Percentiles rank a stretch among this genome's conserved stretches.
Conservation (phyloP, 2,888 invertebrate species). For the Girardia tigrina region DNA sequence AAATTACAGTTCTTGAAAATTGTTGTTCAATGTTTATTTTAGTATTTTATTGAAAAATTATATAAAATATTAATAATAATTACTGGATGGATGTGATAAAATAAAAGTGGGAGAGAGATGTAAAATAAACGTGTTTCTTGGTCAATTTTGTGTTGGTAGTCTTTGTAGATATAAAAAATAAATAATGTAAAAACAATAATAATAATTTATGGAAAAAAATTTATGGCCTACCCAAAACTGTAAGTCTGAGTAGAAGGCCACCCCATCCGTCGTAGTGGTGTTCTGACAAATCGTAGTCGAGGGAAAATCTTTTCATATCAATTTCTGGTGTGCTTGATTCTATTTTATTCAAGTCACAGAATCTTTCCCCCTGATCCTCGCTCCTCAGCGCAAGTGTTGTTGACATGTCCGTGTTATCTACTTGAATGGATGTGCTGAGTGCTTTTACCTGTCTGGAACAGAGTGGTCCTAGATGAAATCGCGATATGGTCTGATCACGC, state of each 20-base stretch:
- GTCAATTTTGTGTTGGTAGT: no score
- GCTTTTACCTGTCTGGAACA: constrained; percentile 23
- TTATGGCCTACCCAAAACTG: background rate
- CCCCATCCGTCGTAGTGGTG: constrained; percentile 5
- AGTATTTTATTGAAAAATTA: no score
- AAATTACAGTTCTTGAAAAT: no score
- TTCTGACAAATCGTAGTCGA: background rate
- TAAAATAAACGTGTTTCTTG: no score
- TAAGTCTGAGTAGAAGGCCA: constrained; percentile 2
- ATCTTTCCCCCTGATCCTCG: constrained; percentile 12
- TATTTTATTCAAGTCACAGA: constrained; percentile 7
- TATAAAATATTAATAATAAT: no score
- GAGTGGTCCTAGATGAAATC: constrained; percentile 15
- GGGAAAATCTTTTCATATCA: constrained; percentile 5
- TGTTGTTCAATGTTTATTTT: no score
- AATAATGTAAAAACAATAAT: background rate
- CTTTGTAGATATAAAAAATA: background rate
- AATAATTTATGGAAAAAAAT: background rate
- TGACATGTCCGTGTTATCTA: background rate
- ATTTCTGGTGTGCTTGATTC: background rate
- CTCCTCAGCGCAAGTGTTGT: background rate
- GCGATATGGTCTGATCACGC: constrained; percentile 34
- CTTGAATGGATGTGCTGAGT: constrained; percentile 15
- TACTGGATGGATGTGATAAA: no score
- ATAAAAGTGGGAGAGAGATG: no score